phyloP scores from a whole-genome alignment of 30 jellyfish, hydroid and myxozoan species.

The Aurelia aurita region DNA sequence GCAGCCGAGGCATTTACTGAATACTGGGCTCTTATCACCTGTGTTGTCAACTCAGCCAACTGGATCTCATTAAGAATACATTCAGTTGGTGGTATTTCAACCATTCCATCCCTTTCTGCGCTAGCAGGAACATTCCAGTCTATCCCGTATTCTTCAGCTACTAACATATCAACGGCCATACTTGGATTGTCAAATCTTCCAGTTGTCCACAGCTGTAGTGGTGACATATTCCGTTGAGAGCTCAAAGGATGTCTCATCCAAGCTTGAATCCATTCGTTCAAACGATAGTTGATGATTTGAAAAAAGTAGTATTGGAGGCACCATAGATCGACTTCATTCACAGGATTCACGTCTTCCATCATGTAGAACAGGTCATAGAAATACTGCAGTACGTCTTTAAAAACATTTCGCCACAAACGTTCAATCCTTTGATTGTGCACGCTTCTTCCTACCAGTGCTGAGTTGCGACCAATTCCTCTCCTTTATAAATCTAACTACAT shows the following conservation, averaged over 20 bases:
- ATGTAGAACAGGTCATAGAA: conserved; percentile 60
- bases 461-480: conserved; percentile 56
- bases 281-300: conserved; percentile 15
- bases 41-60: too few species aligned
- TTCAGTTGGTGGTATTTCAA: too few species aligned
- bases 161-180: neutral
- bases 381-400: conserved; percentile 29
- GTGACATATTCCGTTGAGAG: conserved; percentile 17
- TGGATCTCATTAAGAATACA: too few species aligned
- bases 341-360: conserved; percentile 75
- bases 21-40: too few species aligned
- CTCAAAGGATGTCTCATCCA: conserved; percentile 45
- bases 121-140: conserved; percentile 45
- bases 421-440: conserved; percentile 66
- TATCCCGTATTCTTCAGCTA: conserved; percentile 46
- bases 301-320: conserved; percentile 22
- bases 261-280: conserved; percentile 32
- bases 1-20: too few species aligned
- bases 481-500: conserved; percentile 31
- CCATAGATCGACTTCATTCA: conserved; percentile 41
- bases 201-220: conserved; percentile 31
- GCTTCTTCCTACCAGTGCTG: conserved; percentile 75
- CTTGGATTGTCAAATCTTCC: conserved; percentile 20
- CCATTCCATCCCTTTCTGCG: neutral
- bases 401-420: conserved; percentile 51